A percentile compares a stretch with the other conserved stretches of the same genome.
phyloP scores from a whole-genome alignment of 2,797 vertebrate genomes.

The Melanotaenia nigrans region DNA sequence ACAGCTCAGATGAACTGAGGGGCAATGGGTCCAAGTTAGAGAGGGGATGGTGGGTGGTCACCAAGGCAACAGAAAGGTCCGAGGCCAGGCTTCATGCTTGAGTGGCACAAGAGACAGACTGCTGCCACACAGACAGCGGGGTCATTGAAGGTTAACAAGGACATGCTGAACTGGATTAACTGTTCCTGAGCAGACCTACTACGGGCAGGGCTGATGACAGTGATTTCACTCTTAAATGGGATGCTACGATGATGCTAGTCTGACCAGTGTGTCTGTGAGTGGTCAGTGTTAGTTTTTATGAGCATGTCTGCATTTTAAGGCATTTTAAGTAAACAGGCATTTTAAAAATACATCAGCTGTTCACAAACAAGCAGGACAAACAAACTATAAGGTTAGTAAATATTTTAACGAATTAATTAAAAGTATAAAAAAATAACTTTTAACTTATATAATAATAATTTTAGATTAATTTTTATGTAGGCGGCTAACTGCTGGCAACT shows the following conservation, averaged over 20 bases:
- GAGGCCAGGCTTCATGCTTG: conserved; percentile 60
- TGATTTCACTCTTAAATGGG: conserved; percentile 7
- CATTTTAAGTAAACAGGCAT: background rate
- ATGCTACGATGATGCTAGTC: background rate
- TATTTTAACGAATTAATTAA: background rate
- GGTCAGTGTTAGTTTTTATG: too few relatives aligned
- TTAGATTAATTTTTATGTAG: too few relatives aligned
- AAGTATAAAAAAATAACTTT: background rate
- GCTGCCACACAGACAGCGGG: conserved; percentile 40
- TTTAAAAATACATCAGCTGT: background rate
- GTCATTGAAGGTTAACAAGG: conserved; percentile 46
- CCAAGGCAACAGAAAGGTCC: conserved; percentile 66
- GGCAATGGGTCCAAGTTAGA: conserved; percentile 34
- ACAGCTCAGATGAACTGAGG: conserved; percentile 30
- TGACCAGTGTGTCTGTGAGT: background rate
- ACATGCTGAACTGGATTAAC: conserved; percentile 32
- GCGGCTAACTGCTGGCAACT: background rate
- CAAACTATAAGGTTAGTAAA: background rate
- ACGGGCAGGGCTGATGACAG: conserved; percentile 2
- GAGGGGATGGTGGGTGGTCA: conserved; percentile 34
- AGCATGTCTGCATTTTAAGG: too few relatives aligned
- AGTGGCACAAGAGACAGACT: conserved; percentile 47
- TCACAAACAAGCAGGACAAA: background rate
- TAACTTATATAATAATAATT: background rate
- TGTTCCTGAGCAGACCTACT: conserved; percentile 28